Conservation (phyloP, 2,113 vertebrate genomes). For the Etia nguti region DNA sequence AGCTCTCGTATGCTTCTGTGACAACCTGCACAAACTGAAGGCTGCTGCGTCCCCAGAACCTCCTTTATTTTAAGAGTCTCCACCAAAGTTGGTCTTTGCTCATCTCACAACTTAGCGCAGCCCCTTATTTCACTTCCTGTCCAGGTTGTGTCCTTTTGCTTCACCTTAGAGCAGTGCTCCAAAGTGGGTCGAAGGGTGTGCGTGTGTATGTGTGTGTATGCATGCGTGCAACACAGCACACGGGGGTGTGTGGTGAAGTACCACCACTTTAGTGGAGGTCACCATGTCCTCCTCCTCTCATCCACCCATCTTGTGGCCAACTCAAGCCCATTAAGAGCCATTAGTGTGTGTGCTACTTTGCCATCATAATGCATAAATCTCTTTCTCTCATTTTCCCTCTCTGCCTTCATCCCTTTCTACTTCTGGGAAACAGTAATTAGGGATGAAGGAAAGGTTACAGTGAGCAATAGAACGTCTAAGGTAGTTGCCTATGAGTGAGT, state of each 20-base stretch:
- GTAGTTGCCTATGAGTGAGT: conserved; percentile 43
- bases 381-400: conserved; percentile 38
- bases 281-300: conserved; percentile 73
- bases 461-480: conserved; percentile 52
- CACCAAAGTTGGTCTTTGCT: background rate
- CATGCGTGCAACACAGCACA: background rate
- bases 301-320: conserved; percentile 59
- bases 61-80: background rate
- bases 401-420: conserved; percentile 41
- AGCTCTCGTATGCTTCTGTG: background rate
- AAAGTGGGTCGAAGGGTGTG: conserved; percentile 17
- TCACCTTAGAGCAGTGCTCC: conserved; percentile 24
- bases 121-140: conserved; percentile 13
- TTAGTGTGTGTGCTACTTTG: conserved; percentile 69
- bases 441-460: conserved; percentile 66
- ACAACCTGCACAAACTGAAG: background rate
- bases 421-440: conserved; percentile 61
- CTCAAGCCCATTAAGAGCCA: conserved; percentile 88
- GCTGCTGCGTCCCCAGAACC: background rate
- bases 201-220: background rate
- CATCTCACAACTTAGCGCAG: background rate
- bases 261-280: conserved; percentile 90
- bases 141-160: conserved; percentile 13
- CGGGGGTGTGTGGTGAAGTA: conserved; percentile 81
- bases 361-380: conserved; percentile 72